Base-by-base conservation (phyloP, 2,888 invertebrate genomes). In the Allygus modestus region DNA sequence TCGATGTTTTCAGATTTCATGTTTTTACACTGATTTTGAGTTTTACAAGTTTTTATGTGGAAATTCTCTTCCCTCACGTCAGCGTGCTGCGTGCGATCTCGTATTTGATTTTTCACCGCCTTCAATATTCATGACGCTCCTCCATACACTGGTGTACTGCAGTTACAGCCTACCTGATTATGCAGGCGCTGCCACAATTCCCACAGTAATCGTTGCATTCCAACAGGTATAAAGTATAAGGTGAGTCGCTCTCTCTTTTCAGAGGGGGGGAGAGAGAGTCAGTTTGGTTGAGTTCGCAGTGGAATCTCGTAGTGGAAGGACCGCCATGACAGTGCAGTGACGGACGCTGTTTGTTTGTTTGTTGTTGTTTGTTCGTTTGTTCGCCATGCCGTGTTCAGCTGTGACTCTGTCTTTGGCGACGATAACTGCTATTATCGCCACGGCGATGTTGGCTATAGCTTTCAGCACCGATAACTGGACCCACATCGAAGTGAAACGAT, bases 391-490 rank as follows among this genome's bases (percentile, higher is more conserved):
- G 92, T 97, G 97, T 93, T 97, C 97, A 89, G 97, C 98, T 90
- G 96, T 98, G 90, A 97, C 97, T 91, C 93, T 98, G 91, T 98
- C 97, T 91, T 94, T 98, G 92, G 98, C 98, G 89, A 98, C 98
- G 90, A 97, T 98, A 91, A 96, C 97, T 90, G 97, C 98, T 90
- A 97, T 98, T 91, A 95, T 98, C 90, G 97, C 98, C 89, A 96
- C 98, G 90, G 97, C 97, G 87, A 92, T 98, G 90, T 94, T 98
- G 91, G 95, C 97, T 89, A 97, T 98, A 91, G 97, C 98, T 89
- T 98, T 98, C 92, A 95, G 97, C 89, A 98, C 98, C 90, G 98
- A 98, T 92, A 98, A 98, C 93, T 98, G 98, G 98, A 93, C 97
- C 89, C 96, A 96, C 91, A 96, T 97, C 89, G 97, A 97, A 92